Evolutionary conservation across 2,888 invertebrate species (phyloP), one percentile per base, ranked within the genome.

Genomic region (Acleris cristana): DNA sequence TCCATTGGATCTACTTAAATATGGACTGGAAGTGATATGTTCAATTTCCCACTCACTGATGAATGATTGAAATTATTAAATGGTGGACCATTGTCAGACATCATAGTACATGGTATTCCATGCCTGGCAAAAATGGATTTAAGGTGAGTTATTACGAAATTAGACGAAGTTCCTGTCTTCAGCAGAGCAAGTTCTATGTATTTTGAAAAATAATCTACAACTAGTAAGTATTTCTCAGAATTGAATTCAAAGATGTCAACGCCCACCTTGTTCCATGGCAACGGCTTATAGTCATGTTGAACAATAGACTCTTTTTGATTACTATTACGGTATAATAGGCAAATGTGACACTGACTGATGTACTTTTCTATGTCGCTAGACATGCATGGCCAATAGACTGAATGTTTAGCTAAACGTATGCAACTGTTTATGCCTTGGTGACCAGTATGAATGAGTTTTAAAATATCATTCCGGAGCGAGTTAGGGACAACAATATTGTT

Each of bases 171-270:
- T 1, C 55, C 53, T 44, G 48, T 40, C 12, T 34, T 34, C 2
- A 65, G 30, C 7, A 61, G 34, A 6, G 57, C 61, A n/a, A 69
- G 19, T 57, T 64, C 71, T 12, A 69, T 52, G 59, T 65, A 69
- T 30, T 70, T 70, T 12, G 69, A 70, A 62, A 62, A 70, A 49
- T 70, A 72, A 21, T 70, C 70, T 8, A 65, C 67, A 19, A 67
- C 65, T 5, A 69, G 12, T 40, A 69, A 40, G 44, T 71, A 65
- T 56, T 69, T 69, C n/a, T 64, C 2, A n/a, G 34, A 45, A 16
- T 70, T 67, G 21, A 66, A 70, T 44, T 71, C 71, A 63, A 71
- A 71, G 10, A 71, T 54, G 48, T 72, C 70, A 5, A 69, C 62
- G n/a, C 62, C 66, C 5, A 53, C 23, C 16, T 53, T 53, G 5